A percentile compares a stretch with the other conserved stretches of the same genome.
Conservation (phyloP, 2,888 invertebrate genomes). For the Heliconius aoede region DNA sequence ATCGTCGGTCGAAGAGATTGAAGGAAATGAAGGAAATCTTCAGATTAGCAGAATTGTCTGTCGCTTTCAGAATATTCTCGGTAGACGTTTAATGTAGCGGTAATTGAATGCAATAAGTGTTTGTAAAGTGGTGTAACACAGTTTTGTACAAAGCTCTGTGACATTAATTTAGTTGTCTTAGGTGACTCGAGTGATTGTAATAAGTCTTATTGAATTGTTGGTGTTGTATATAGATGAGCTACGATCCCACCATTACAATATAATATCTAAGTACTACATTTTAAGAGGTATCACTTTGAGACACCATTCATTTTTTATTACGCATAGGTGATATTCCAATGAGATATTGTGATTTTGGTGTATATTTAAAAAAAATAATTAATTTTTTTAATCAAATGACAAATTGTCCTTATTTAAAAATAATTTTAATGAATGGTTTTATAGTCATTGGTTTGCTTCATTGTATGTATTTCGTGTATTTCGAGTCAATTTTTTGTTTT, state of each 20-base stretch:
- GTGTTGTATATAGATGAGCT: constrained; percentile 82
- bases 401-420: constrained; percentile 58
- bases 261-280: constrained; percentile 79
- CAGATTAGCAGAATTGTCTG: constrained; percentile 44
- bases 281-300: constrained; percentile 74
- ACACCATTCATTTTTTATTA: constrained; percentile 68
- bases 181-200: constrained; percentile 80
- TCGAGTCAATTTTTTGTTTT: constrained; percentile 56
- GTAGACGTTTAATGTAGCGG: constrained; percentile 68
- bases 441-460: constrained; percentile 51
- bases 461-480: constrained; percentile 48
- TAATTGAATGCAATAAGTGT: constrained; percentile 78
- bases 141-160: constrained; percentile 61
- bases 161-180: constrained; percentile 63
- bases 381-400: constrained; percentile 62
- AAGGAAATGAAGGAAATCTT: constrained; percentile 23
- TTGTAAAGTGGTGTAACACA: constrained; percentile 60
- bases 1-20: constrained; percentile 14
- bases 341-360: constrained; percentile 80
- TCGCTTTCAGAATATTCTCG: constrained; percentile 47
- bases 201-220: constrained; percentile 78
- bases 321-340: constrained; percentile 76
- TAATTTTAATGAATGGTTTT: constrained; percentile 45
- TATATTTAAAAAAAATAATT: constrained; percentile 66
- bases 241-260: constrained; percentile 83